These are phyloP conservation scores for Octopus sinensis DNA, from an alignment of 1,140 invertebrate genomes.

Conservation along the genomic window DNA sequence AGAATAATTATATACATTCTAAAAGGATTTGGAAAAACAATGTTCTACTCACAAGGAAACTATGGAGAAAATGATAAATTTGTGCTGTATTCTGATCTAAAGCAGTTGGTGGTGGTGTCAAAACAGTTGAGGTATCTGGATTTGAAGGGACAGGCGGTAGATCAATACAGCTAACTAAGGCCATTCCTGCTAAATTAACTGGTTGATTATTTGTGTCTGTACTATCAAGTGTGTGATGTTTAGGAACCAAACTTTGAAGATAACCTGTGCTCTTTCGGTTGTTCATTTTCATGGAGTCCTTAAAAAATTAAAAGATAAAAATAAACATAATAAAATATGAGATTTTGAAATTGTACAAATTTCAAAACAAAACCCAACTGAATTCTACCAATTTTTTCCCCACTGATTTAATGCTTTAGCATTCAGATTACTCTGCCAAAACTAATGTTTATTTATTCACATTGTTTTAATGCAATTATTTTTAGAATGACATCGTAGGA, in stretches of 20 bases:
- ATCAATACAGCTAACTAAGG: too few relatives aligned
- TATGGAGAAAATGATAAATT: slow-evolving; percentile 5
- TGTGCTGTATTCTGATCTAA: neutral
- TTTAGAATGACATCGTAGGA: too few relatives aligned
- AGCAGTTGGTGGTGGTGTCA: slow-evolving; percentile 12
- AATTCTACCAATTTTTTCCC: neutral
- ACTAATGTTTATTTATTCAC: too few relatives aligned
- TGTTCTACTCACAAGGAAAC: neutral
- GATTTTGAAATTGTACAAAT: slow-evolving; percentile 13
- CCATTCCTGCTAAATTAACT: too few relatives aligned
- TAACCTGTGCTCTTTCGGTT: slow-evolving; percentile 22
- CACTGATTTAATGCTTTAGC: too few relatives aligned
- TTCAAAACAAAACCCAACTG: neutral
- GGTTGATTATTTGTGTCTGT: too few relatives aligned
- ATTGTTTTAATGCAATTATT: too few relatives aligned
- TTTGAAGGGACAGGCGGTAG: too few relatives aligned
- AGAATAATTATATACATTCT: too few relatives aligned
- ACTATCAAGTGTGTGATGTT: neutral
- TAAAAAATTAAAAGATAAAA: neutral
- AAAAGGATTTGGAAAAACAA: too few relatives aligned
- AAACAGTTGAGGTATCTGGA: neutral
- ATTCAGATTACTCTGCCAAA: too few relatives aligned
- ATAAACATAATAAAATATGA: neutral
- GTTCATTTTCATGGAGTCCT: slow-evolving; percentile 19
- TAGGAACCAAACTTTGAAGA: neutral